Conservation (phyloP, 2,113 vertebrate genomes). For the Madoqua kirkii region DNA sequence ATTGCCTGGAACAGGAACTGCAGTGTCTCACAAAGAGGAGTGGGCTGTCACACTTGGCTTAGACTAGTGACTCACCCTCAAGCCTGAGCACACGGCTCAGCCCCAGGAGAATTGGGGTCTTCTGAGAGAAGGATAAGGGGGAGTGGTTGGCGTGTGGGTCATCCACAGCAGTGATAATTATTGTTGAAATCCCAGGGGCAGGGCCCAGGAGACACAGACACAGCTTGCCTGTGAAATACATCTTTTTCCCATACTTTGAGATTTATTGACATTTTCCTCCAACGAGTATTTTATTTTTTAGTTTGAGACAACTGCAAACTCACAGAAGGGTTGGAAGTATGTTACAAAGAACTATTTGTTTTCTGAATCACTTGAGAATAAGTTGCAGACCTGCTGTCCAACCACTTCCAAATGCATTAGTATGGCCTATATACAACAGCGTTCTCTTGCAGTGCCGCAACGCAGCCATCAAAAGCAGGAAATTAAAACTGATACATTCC, state of each 20-base stretch:
- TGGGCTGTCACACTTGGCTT: background rate
- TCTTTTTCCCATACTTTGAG: background rate
- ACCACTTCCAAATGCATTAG: background rate
- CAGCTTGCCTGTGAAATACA: background rate
- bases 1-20: background rate
- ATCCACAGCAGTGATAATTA: background rate
- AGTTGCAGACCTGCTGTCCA: background rate
- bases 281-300: background rate
- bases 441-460: background rate
- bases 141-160: rapidly evolving
- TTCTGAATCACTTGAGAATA: background rate
- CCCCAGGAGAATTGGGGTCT: background rate
- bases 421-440: background rate
- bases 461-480: background rate
- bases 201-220: background rate
- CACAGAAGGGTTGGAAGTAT: background rate
- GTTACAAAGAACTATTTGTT: background rate
- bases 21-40: background rate
- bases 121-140: background rate
- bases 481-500: background rate
- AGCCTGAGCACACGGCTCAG: background rate
- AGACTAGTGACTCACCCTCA: background rate
- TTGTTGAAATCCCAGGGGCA: background rate
- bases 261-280: background rate
- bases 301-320: background rate